These are phyloP conservation scores for Oikopleura dioica DNA, from an alignment of 23 tunicate species.

Conservation along the genomic window DNA sequence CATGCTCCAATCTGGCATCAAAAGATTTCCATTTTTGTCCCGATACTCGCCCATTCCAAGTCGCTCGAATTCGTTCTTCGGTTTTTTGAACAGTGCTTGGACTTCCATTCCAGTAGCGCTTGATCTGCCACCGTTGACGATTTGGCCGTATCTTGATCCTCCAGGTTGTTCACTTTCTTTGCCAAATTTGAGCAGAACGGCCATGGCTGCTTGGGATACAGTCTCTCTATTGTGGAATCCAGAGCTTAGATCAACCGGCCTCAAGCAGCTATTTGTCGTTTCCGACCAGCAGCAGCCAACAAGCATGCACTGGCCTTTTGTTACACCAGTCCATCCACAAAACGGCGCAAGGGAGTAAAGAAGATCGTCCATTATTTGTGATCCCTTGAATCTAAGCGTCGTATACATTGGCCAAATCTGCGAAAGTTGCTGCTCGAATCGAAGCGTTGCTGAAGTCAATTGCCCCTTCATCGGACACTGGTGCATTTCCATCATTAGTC, in stretches of 20 bases:
- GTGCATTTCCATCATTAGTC: background rate
- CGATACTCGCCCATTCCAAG: background rate
- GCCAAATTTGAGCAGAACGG: background rate
- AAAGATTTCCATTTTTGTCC: background rate
- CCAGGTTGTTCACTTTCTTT: no score
- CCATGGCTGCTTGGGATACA: constrained; percentile 1
- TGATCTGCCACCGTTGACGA: background rate
- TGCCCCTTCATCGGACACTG: background rate
- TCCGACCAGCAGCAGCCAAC: background rate
- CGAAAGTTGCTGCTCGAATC: background rate
- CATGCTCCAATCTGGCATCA: background rate
- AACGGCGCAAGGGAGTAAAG: background rate
- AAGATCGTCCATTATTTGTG: constrained; percentile 3
- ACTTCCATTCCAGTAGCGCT: background rate
- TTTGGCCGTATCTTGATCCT: background rate
- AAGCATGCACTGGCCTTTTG: background rate
- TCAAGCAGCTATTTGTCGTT: background rate
- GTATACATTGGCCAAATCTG: constrained; percentile 1
- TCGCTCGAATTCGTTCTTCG: background rate
- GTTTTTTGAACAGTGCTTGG: background rate
- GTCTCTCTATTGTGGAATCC: no score
- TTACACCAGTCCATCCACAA: constrained; percentile 8
- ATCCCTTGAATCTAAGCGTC: background rate
- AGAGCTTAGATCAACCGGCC: background rate
- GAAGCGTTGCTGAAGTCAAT: background rate